Percentiles rank a stretch among this genome's conserved stretches.
Evolutionary conservation across 2,888 invertebrate genomes (phyloP).

Genomic region (Caenorhabditis panamensis): DNA sequence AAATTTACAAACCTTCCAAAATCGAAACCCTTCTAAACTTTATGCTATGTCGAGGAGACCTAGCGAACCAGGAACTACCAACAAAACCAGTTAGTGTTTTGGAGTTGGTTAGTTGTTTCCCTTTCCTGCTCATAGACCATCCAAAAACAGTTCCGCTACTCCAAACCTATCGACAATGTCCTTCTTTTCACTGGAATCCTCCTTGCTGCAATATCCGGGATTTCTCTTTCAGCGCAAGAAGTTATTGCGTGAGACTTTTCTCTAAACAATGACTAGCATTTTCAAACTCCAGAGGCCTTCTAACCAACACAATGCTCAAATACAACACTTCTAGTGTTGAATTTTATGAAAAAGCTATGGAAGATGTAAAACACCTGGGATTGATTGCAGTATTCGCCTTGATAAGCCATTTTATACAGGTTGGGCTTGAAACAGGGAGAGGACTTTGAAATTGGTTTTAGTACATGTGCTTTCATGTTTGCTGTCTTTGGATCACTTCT

Average conservation of each 20-base stretch:
- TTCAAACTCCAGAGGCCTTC: constrained; percentile 64
- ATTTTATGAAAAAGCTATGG: constrained; percentile 61
- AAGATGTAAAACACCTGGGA: constrained; percentile 70
- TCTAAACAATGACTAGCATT: neutral
- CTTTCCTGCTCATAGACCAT: no score
- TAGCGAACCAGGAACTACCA: constrained; percentile 60
- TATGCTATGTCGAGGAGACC: constrained; percentile 63
- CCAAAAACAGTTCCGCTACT: no score
- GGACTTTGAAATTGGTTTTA: constrained; percentile 33
- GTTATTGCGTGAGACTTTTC: constrained; percentile 40
- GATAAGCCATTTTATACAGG: no score
- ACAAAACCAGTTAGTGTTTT: constrained; percentile 59
- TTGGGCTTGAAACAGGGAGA: no score
- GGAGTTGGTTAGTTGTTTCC: constrained; percentile 67
- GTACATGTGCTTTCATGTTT: constrained; percentile 68
- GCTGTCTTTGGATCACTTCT: constrained; percentile 63
- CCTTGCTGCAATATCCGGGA: constrained; percentile 59
- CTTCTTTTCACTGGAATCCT: constrained; percentile 58
- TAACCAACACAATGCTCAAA: constrained; percentile 66
- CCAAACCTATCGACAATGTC: constrained; percentile 56
- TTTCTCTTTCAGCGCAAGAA: constrained; percentile 64
- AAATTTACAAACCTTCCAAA: constrained; percentile 51
- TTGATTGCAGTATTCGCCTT: constrained; percentile 52
- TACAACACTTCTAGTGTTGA: constrained; percentile 40
- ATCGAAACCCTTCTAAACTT: constrained; percentile 63